phyloP scores from a whole-genome alignment of 2,113 vertebrate species.

The Bagarius yarrelli region DNA sequence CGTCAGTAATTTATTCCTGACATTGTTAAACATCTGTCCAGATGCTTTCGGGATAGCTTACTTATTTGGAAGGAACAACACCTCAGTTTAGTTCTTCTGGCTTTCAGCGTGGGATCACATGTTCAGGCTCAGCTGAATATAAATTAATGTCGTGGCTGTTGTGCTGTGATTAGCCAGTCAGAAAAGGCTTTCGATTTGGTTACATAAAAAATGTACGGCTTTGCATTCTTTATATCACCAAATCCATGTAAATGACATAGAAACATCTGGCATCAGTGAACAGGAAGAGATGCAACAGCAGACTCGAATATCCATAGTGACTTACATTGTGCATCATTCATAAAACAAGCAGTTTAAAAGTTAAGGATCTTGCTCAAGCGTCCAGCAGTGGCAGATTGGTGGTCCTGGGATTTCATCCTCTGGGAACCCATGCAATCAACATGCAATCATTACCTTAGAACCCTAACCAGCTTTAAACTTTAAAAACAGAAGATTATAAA shows the following conservation, averaged over 20 bases:
- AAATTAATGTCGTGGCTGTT: not conserved
- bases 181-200: not conserved
- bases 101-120: not conserved
- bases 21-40: not conserved
- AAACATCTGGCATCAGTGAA: conserved; percentile 18
- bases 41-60: not conserved
- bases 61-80: not conserved
- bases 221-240: conserved; percentile 15
- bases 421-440: too few relatives aligned
- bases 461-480: not conserved
- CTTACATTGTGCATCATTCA: too few relatives aligned
- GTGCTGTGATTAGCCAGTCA: conserved; percentile 16
- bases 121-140: conserved; percentile 8
- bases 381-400: too few relatives aligned
- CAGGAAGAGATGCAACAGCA: not conserved
- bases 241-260: conserved; percentile 20
- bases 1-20: not conserved
- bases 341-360: too few relatives aligned
- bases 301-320: too few relatives aligned
- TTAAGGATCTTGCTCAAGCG: too few relatives aligned
- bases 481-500: not conserved
- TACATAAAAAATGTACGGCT: not conserved
- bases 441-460: too few relatives aligned
- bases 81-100: not conserved
- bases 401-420: too few relatives aligned